Base-by-base conservation (phyloP, 2,888 invertebrate genomes). In the Metalampra italica region DNA sequence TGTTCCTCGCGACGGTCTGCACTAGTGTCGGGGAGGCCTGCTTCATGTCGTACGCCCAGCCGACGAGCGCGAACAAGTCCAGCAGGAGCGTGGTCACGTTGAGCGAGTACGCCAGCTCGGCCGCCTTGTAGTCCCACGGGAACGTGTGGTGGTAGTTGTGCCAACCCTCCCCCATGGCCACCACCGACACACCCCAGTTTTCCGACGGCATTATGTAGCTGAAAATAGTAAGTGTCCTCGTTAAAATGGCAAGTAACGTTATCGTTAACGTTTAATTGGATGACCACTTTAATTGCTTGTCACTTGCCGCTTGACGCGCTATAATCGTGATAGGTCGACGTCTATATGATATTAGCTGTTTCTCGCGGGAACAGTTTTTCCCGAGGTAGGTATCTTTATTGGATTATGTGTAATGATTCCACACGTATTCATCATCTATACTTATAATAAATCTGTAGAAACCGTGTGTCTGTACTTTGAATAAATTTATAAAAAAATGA, bases 101-200 rank as follows among this genome's bases (percentile, higher is more conserved):
- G n/a, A 92, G 71, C 55, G 91, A 73, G 53, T 91, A 90, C 41
- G 95, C 95, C n/a, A 96, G 86, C 76, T 98, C 97, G 7, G 96
- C 94, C 29, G 97, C 95, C 68, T 96, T 95, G 91, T 97, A 97
- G 78, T 97, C 97, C 94, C 96, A 96, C 0, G 97, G 97, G 80
- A 97, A 97, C 0, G 94, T 94, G 81, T 97, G 97, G 75, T 97
- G 97, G 79, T 96, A 97, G 83, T 97, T 97, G 86, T 97, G 97
- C 95, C 96, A 98, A 4, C 97, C 97, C 78, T 96, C 96, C 0
- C 96, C 96, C 81, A 95, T 89, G 0, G 95, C 93, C 15, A 93
- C 67, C 0, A 94, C 65, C 0, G 96, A 92, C 0, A 97, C 96
- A 0, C 90, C 82, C 57, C 91, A 89, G 73, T 95, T 97, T 81